A percentile compares a stretch with the other conserved stretches of the same genome.
Conservation (phyloP, 2,797 vertebrate genomes). For the Tolypeutes matacus region DNA sequence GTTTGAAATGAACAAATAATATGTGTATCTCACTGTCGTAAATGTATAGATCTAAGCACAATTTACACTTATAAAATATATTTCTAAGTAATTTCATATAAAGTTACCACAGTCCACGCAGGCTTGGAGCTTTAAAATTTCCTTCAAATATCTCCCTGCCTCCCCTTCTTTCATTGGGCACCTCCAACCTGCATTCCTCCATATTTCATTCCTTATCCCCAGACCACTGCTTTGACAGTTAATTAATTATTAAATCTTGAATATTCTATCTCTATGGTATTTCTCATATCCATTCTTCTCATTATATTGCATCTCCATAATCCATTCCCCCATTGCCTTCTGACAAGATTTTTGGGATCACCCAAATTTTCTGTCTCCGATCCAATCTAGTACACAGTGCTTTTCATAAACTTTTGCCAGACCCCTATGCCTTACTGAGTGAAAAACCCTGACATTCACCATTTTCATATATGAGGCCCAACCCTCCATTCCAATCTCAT, state of each 20-base stretch:
- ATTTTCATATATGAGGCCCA: neutral
- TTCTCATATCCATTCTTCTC: neutral
- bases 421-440: neutral
- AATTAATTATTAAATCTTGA: neutral
- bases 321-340: neutral
- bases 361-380: neutral
- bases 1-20: neutral
- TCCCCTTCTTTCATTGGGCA: neutral
- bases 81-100: neutral
- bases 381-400: neutral
- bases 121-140: neutral
- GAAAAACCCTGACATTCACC: neutral
- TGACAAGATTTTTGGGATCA: neutral
- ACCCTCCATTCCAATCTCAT: neutral
- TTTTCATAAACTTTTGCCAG: neutral
- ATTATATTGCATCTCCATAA: neutral
- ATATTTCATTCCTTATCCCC: neutral
- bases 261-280: neutral
- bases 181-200: neutral
- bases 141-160: neutral
- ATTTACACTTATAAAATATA: neutral
- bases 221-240: neutral
- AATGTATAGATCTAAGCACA: neutral
- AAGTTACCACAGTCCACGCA: neutral
- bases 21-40: neutral